Base-by-base conservation (phyloP, 2,888 invertebrate species). In the Lasioglossum calceatum region DNA sequence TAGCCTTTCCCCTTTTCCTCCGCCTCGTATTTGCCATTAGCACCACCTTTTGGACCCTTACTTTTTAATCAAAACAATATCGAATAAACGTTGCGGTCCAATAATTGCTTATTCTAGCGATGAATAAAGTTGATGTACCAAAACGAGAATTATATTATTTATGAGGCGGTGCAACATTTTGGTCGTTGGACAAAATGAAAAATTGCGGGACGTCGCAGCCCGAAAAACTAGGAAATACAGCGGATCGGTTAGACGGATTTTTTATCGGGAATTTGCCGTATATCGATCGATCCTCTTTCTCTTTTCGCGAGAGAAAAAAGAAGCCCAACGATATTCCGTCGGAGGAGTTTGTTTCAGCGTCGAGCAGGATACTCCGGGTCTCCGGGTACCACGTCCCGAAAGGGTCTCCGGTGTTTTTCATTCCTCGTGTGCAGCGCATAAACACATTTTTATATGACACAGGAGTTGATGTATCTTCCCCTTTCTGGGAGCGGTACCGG, bases 391-490 rank as follows among this genome's bases (percentile, higher is more conserved):
- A 39, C 47, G 32, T 32, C 67, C 61, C 71, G 58, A 71, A 74
- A 77, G 67, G 81, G 39, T 67, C 67, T 72, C 42, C 61, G 61
- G 61, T 76, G 77, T 79, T 93, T 93, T 91, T 86, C 90, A 92
- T 93, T 92, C 92, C 88, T 76, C 54, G 81, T 90, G 89, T 87
- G 88, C 89, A 79, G 85, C 92, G 92, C 93, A 92, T 94, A 93
- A 93, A 92, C 93, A 94, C 94, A 93, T 94, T 94, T 94, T 93
- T 94, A 94, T 94, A 93, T 92, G 93, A 93, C 93, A 92, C 91
- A 91, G 77, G 88, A 91, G 92, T 92, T 91, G 94, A 94, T 94
- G 93, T 94, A 94, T 94, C 92, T 93, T 91, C 90, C 86, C 85
- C 82, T 89, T 89, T 89, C 89, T 79, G 87, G 75, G 71, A 80